These are phyloP conservation scores for Paralichthys olivaceus DNA, from an alignment of 2,113 vertebrate species.

Conservation along the genomic window DNA sequence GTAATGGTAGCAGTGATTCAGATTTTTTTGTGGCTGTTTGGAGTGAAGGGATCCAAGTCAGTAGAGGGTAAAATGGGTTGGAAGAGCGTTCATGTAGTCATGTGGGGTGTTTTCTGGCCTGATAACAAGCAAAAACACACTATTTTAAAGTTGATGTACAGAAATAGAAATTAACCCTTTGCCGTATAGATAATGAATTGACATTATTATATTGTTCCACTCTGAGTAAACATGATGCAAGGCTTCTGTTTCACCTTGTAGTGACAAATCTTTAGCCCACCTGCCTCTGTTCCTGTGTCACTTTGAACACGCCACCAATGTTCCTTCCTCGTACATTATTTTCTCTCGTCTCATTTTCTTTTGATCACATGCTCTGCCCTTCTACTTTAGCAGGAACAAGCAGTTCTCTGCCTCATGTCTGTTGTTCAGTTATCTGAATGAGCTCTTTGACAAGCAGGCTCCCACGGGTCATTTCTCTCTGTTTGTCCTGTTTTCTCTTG, in stretches of 20 bases:
- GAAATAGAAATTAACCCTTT: background rate
- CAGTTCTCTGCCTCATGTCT: background rate
- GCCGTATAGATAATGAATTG: background rate
- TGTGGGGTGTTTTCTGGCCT: background rate
- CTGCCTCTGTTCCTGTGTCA: slow-evolving; percentile 17
- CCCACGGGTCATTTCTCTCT: background rate
- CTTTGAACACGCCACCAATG: slow-evolving; percentile 20
- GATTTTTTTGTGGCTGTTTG: slow-evolving; percentile 20
- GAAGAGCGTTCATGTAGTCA: background rate
- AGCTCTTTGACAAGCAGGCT: background rate
- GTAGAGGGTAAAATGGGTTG: slow-evolving; percentile 57
- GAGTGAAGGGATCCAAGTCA: slow-evolving; percentile 46
- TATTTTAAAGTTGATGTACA: slow-evolving; percentile 6
- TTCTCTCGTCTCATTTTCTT: slow-evolving; percentile 32
- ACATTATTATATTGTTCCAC: background rate
- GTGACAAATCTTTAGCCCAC: background rate
- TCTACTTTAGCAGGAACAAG: slow-evolving; percentile 1
- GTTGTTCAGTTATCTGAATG: slow-evolving; percentile 12
- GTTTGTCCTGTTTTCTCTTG: slow-evolving; percentile 10
- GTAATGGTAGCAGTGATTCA: background rate
- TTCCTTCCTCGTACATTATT: slow-evolving; percentile 9
- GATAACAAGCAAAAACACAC: slow-evolving; percentile 3
- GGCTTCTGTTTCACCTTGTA: no score
- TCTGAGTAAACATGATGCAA: background rate
- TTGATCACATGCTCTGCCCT: slow-evolving; percentile 27